Percentiles rank a stretch among this genome's conserved stretches.
phyloP scores from a whole-genome alignment of 2,888 invertebrate species.

The Nephrotoma guestfalica region DNA sequence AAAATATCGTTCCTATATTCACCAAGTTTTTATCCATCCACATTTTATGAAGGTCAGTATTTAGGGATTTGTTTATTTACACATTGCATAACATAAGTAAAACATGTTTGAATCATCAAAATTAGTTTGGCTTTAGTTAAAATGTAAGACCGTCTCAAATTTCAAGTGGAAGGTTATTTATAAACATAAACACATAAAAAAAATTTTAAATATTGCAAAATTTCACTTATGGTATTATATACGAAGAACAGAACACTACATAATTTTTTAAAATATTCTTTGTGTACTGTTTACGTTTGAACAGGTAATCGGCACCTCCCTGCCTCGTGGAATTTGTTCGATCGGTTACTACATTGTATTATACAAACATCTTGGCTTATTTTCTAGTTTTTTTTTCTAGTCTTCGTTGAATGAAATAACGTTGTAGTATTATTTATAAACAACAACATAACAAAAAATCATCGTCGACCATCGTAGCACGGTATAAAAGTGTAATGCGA shows the following conservation, averaged over 20 bases:
- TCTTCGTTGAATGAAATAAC: neutral
- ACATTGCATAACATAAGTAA: no score
- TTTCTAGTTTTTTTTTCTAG: neutral
- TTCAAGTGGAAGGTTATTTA: neutral
- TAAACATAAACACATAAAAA: neutral
- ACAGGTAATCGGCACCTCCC: neutral
- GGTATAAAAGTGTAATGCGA: neutral
- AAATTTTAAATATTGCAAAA: no score
- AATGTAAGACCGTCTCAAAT: neutral
- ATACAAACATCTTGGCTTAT: neutral
- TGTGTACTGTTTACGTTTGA: no score
- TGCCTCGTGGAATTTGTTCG: neutral
- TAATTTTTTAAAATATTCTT: no score
- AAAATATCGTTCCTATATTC: no score
- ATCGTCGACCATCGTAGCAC: neutral
- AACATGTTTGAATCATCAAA: no score
- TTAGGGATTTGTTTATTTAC: no score
- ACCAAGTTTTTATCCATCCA: no score
- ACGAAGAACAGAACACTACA: neutral
- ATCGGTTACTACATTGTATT: neutral
- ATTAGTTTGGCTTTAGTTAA: no score
- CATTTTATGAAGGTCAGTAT: no score
- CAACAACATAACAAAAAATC: no score
- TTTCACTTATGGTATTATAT: no score
- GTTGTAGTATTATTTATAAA: neutral